Conservation (phyloP, 2,888 invertebrate genomes). For the Cyrtodaria siliqua region DNA sequence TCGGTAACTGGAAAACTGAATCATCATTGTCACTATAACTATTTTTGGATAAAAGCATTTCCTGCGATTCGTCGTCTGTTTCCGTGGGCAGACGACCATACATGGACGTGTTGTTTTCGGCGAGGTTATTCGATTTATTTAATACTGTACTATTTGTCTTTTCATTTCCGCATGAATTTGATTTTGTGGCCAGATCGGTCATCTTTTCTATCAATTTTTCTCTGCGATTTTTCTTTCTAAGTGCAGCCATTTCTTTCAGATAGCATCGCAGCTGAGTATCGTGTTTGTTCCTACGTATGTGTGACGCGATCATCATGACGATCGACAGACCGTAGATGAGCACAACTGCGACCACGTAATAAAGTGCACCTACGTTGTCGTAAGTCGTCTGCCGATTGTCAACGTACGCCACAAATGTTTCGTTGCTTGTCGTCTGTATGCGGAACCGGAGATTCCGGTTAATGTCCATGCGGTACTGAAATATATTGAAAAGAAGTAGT, state of each 20-base stretch:
- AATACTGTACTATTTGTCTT: slow-evolving; percentile 36
- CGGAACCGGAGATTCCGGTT: slow-evolving; percentile 71
- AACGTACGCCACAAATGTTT: slow-evolving; percentile 73
- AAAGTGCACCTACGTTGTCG: slow-evolving; percentile 83
- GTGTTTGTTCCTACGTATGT: slow-evolving; percentile 84
- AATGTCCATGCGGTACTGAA: slow-evolving; percentile 69
- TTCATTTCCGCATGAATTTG: slow-evolving; percentile 30
- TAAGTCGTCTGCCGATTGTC: slow-evolving; percentile 71
- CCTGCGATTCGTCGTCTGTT: slow-evolving; percentile 58
- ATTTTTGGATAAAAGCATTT: slow-evolving; percentile 56
- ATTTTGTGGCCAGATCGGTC: slow-evolving; percentile 62
- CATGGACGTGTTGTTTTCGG: slow-evolving; percentile 27
- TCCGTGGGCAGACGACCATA: slow-evolving; percentile 57
- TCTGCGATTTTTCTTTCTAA: slow-evolving; percentile 79
- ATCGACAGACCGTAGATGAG: slow-evolving; percentile 84
- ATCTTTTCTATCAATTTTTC: slow-evolving; percentile 79
- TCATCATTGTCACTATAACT: slow-evolving; percentile 73
- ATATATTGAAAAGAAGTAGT: too few relatives aligned
- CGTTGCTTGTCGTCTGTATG: slow-evolving; percentile 67
- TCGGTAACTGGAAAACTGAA: slow-evolving; percentile 71
- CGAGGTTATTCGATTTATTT: slow-evolving; percentile 21
- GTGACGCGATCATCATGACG: slow-evolving; percentile 85
- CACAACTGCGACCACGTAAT: slow-evolving; percentile 85
- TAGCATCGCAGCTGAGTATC: slow-evolving; percentile 83
- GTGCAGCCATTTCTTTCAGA: slow-evolving; percentile 83